Percentiles rank a stretch among this genome's conserved stretches.
Evolutionary conservation across 2,888 invertebrate species (phyloP).

Genomic region (Mesoligia furuncula): DNA sequence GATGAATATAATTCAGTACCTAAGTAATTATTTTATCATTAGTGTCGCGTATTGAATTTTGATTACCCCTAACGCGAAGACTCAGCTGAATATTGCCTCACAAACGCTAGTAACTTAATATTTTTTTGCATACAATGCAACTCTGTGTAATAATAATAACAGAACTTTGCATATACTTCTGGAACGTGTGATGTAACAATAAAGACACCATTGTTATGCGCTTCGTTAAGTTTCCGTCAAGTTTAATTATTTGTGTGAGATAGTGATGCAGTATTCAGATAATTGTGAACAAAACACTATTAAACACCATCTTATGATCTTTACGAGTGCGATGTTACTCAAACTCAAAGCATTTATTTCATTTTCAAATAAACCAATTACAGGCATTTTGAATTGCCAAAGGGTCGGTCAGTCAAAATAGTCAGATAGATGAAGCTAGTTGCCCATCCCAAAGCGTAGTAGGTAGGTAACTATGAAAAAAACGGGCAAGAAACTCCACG

Average conservation of each 20-base stretch:
- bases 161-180: background rate
- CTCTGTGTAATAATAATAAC: background rate
- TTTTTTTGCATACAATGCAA: conserved; percentile 12
- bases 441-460: too few species aligned
- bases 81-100: background rate
- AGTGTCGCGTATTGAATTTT: background rate
- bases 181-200: background rate
- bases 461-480: too few species aligned
- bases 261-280: background rate
- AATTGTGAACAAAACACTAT: background rate
- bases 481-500: too few species aligned
- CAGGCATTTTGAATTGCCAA: too few species aligned
- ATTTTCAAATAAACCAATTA: too few species aligned
- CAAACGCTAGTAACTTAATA: background rate
- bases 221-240: background rate
- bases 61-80: background rate
- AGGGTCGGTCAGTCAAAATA: too few species aligned
- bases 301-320: background rate
- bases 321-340: background rate
- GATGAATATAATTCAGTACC: background rate
- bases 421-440: too few species aligned
- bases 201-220: background rate
- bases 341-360: too few species aligned
- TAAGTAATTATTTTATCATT: background rate
- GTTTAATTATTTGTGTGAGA: background rate